Evolutionary conservation across 2,797 vertebrate species (phyloP), one percentile per base, ranked within the genome.

Genomic region (Lepus townsendii): DNA sequence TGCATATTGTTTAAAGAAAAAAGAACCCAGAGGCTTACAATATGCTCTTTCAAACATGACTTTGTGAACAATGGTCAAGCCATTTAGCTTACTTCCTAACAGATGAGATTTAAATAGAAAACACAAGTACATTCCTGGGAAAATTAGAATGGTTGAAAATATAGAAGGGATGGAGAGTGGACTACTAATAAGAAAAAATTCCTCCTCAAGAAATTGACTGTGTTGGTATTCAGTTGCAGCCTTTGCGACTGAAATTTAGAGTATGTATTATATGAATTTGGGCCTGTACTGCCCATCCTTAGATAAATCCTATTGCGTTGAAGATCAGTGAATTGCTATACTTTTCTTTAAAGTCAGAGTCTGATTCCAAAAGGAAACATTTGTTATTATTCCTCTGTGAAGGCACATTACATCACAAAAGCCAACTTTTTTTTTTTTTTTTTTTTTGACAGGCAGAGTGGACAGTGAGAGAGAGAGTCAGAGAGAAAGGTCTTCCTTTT

Each of bases 81-180:
- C 73, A 85, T 96, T 94, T 89, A 38, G 26, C 86, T 93, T 83
- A 68, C 88, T 92, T 97, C 78, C 87, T 82, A 94, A 79, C 78
- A 91, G 76, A 96, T 95, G 97, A 95, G 66, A 88, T 89, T 95
- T 96, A 96, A 96, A 95, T 95, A 91, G 96, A 93, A 96, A 96
- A 66, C 84, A 97, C 38, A 89, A 62, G 47, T 19, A 52, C n/a
- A 66, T 96, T 91, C 85, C 95, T 93, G 26, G 71, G 12, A 85
- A 95, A 96, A 88, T 88, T 73, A 71, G 57, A 93, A 91, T 94
- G 54, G 65, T 16, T 93, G 95, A 95, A 93, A 95, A 65, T 57
- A 60, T 84, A 90, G 88, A 62, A 86, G 62, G 63, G 50, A 52
- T 93, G 71, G 54, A 75, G 9, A 80, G 71, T 76, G 76, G 50